A percentile compares a stretch with the other conserved stretches of the same genome.
Conservation (phyloP, 64 coral and sea anemone species). For the Dendrophyllia cribrosa region DNA sequence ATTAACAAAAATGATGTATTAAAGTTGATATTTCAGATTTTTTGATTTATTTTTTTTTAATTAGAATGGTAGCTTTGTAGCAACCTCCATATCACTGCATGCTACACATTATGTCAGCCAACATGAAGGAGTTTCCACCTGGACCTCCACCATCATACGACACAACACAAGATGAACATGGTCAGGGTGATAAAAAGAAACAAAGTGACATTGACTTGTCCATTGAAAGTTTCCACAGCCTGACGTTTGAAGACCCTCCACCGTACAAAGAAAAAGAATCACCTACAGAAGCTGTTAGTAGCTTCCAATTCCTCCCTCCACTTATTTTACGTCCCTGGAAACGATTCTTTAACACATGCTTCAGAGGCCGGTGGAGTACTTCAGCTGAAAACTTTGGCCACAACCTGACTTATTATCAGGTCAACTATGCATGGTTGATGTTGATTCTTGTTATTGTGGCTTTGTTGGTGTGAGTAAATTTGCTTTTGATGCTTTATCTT, state of each 20-base stretch:
- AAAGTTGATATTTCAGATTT: background rate
- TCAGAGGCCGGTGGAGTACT: background rate
- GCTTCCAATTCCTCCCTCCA: slow-evolving; percentile 6
- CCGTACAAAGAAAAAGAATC: slow-evolving; percentile 27
- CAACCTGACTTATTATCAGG: slow-evolving; percentile 54
- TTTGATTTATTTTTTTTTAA: background rate
- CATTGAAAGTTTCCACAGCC: background rate
- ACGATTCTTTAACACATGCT: slow-evolving; percentile 22
- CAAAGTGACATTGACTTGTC: background rate
- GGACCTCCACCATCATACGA: slow-evolving; percentile 10
- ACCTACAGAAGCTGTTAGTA: background rate
- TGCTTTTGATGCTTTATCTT: background rate
- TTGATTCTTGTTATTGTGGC: slow-evolving; percentile 32
- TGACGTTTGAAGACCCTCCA: slow-evolving; percentile 31
- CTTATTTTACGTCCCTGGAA: slow-evolving; percentile 11
- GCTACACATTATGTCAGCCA: background rate
- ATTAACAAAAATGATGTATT: background rate
- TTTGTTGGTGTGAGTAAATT: slow-evolving; percentile 39
- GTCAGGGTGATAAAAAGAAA: background rate
- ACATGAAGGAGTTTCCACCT: background rate
- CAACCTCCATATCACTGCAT: background rate
- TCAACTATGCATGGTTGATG: slow-evolving; percentile 57
- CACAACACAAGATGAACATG: background rate
- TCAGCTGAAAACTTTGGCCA: slow-evolving; percentile 44
- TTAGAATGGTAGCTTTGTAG: background rate